Evolutionary conservation across 2,113 vertebrate species (phyloP), one percentile per base, ranked within the genome.

Genomic region (Glaucomys volans): DNA sequence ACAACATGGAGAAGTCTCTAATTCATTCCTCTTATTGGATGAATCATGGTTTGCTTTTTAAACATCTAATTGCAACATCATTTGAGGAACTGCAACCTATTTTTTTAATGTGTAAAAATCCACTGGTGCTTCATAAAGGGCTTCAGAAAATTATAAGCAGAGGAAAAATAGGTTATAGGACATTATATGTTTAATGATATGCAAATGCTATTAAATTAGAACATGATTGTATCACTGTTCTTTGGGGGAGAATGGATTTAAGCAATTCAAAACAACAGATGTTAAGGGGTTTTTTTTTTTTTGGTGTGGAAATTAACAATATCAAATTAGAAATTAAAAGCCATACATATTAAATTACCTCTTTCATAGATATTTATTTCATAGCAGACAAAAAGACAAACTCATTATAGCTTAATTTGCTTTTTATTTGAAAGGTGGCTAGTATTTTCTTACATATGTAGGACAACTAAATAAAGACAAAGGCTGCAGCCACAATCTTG

Each of bases 131-230:
- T 95, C 59, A 90, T 91, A 84, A 90, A 87, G 28, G 28, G 50
- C 17, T 82, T 91, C 26, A 71, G 67, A 57, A 92, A 91, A 91
- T 84, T 52, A 52, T 26, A 66, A 72, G 62, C 54, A 89, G 20
- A 80, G 90, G 57, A 28, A 93, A 93, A 92, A 87, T 76, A 86
- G 81, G 83, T 95, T 72, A 77, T 0, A 37, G 40, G n/a, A 40
- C n/a, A 92, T 87, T 90, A 52, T 95, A 69, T 69, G 13, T 88
- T 88, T 94, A 95, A 88, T 95, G 59, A 87, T 82, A 86, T 86
- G 96, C 64, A 97, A 97, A 96, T 83, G 3, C 8, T 93, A 2
- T 88, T 96, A 92, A 92, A 94, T 95, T 79, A 88, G n/a, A 96
- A 40, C 77, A 94, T 76, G 50, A 90, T 75, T 69, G 1, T 37